Conservation (phyloP, 1,140 invertebrate species). For the Psilanteris sp. region DNA sequence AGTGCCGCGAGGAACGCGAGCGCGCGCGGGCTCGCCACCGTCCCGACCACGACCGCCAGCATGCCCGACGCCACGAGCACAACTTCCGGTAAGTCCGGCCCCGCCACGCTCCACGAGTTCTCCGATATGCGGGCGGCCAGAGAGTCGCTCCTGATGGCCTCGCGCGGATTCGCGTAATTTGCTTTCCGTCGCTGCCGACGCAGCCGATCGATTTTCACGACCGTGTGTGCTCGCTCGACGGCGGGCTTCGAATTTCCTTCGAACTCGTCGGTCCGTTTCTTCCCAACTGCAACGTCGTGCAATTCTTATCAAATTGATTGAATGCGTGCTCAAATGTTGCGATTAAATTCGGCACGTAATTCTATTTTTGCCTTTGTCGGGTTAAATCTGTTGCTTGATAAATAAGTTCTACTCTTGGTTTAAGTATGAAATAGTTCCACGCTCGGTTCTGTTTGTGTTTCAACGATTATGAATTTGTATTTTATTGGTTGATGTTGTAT, state of each 20-base stretch:
- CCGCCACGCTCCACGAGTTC: conserved; percentile 21
- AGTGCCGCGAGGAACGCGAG: conserved; percentile 44
- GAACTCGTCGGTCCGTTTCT: no score
- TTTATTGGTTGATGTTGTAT: no score
- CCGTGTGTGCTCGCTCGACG: neutral
- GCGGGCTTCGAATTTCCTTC: neutral
- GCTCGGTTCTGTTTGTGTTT: no score
- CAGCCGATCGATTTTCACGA: conserved; percentile 1
- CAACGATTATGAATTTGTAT: no score
- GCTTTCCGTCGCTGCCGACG: neutral
- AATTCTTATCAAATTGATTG: no score
- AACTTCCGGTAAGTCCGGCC: conserved; percentile 50
- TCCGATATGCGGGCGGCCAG: conserved; percentile 11
- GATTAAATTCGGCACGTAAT: no score
- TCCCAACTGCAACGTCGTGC: no score
- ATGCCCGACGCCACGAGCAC: conserved; percentile 42
- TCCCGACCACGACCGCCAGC: conserved; percentile 20
- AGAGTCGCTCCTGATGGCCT: neutral
- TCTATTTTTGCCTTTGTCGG: no score
- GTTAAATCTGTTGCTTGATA: no score
- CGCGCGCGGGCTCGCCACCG: conserved; percentile 15
- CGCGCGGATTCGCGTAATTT: conserved; percentile 7
- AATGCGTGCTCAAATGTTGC: no score
- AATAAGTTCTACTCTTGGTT: no score
- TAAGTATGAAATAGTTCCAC: no score